Evolutionary conservation across 1,140 invertebrate genomes (phyloP), one percentile per base, ranked within the genome.

Genomic region (Drosophila insularis): DNA sequence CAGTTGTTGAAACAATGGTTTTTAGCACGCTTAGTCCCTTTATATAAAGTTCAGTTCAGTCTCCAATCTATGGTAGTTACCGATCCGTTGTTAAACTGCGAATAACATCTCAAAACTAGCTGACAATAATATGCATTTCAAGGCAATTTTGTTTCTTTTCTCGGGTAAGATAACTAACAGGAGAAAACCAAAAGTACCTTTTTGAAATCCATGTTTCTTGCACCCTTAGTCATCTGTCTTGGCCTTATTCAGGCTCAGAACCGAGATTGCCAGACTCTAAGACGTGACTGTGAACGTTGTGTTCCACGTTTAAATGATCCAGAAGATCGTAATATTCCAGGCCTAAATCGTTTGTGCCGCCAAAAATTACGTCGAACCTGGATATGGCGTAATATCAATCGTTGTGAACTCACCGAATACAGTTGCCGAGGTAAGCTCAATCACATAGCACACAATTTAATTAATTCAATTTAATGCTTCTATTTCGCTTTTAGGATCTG

Each of bases 361-460:
- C 1, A 4, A 2, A 77, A 8, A 21, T 50, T 54, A 7, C 35
- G 37, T n/a, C 37, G 7, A 1, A 43, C 46, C 10, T 78, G 75
- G 75, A 6, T 31, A 8, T 78, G 75, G 75, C 71, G 68, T 19
- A 19, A 78, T 39, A 11, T 78, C 3, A 60, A 14, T n/a, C 75
- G 75, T 17, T 78, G 75, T 54, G 68, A 78, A 14, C 43, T 78
- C 6, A 61, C 68, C 23, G 55, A 23, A 21, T 11, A 68, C 4
- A 62, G 32, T 4, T 78, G 75, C 14, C 8, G 58, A 17, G 74
- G 75, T 78, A 60, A 32, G 54, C 4, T 37, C 3, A 13, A 13
- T 11, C 10, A 4, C 1, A 13, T 11, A 35, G 10, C 7, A 0
- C 14, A 10, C 21, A 32, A 19, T 46, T 4, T 19, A 35, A 37